Conservation (phyloP, 2,113 vertebrate genomes). For the Alosa alosa region DNA sequence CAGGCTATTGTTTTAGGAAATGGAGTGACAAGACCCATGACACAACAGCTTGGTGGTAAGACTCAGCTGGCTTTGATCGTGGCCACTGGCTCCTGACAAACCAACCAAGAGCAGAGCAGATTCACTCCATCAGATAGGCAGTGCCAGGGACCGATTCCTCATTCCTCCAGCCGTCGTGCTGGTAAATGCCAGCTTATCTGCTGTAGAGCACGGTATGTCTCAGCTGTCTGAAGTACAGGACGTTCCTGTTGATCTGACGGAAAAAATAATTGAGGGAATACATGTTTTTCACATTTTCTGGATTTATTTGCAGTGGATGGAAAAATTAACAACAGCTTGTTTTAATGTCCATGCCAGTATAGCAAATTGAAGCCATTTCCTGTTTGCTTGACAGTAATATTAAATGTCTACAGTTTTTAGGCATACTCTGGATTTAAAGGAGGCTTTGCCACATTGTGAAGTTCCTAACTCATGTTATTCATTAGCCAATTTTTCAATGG, state of each 20-base stretch:
- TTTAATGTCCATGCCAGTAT: not conserved
- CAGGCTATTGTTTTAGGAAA: not conserved
- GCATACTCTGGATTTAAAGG: not conserved
- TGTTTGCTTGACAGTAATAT: not conserved
- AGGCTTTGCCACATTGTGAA: not conserved
- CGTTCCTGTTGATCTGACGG: not conserved
- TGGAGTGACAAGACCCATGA: not conserved
- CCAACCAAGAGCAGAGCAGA: not conserved
- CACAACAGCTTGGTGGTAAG: not conserved
- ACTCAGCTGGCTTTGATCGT: constrained; percentile 3
- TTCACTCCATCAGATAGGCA: not conserved
- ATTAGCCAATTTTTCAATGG: too few relatives aligned
- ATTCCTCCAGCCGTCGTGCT: not conserved
- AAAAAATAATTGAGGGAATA: not conserved
- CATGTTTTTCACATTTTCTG: not conserved
- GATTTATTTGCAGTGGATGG: not conserved
- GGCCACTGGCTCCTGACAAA: not conserved
- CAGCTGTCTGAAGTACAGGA: not conserved
- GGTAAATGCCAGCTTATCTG: not conserved
- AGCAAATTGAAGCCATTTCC: not conserved
- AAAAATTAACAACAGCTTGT: not conserved
- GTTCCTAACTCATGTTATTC: not conserved
- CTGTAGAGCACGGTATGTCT: not conserved
- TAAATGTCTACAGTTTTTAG: not conserved
- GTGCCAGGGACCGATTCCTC: not conserved